Base-by-base conservation (phyloP, 2,888 invertebrate genomes). In the Hypolimnas misippus region DNA sequence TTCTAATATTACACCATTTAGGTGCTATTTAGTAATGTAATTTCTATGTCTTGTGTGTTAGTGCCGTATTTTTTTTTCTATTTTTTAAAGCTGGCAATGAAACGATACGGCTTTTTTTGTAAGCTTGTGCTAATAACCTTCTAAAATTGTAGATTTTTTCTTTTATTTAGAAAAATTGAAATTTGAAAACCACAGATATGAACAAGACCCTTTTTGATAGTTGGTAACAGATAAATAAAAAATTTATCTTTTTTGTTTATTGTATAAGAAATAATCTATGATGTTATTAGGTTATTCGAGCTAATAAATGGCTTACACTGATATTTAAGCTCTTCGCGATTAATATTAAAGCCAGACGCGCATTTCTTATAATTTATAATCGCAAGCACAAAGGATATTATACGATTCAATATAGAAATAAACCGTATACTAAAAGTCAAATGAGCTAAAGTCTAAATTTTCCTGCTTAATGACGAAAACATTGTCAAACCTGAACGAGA, bases 21-120 rank as follows among this genome's bases (percentile, higher is more conserved):
- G 89, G 89, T 89, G 89, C 89, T 89, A 89, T 75, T 81, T 87
- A 87, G 85, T 84, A 83, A 80, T 74, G 72, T 78, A 74, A 75
- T 69, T 54, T 50, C 25, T 66, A 59, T 62, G 70, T 70, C 62
- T 61, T 65, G 74, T 72, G 75, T 73, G 71, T 73, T 73, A 68
- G 70, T 68, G 70, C 65, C 69, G 69, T 70, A 67, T 57, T 68
- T 56, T 51, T 62, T 60, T 8, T 50, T 62, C 55, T 64, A 62
- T 49, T 40, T 42, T 63, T 67, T 35, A 57, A 63, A 57, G 54
- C 66, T 60, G 59, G 50, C 62, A 53, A 56, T 17, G 56, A 19
- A 21, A 35, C 46, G 35, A 19, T 33, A 35, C 46, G 35, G 44
- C 53, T 59, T 53, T 29, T n/a, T 33, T 50, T 21, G 8, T 25